A percentile compares a stretch with the other conserved stretches of the same genome.
phyloP scores from a whole-genome alignment of 92 coral and sea anemone genomes.

The Phenganax subtilis region DNA sequence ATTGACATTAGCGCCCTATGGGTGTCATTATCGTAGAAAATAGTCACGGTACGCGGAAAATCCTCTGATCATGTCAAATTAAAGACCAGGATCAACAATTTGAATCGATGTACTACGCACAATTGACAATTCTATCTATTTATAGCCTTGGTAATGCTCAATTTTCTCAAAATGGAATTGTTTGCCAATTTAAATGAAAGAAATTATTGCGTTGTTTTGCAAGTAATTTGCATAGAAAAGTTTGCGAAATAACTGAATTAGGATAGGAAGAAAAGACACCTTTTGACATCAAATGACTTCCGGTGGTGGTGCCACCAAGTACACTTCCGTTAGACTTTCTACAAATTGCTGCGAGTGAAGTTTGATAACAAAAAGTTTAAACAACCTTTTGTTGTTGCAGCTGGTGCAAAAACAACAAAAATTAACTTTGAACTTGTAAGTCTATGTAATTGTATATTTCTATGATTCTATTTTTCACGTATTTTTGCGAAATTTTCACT shows the following conservation, averaged over 20 bases:
- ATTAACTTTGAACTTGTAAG: not conserved
- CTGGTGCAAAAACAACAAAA: constrained; percentile 6
- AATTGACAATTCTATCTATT: too few relatives aligned
- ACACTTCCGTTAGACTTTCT: not conserved
- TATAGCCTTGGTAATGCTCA: too few relatives aligned
- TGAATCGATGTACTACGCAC: too few relatives aligned
- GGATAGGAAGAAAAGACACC: not conserved
- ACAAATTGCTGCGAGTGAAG: not conserved
- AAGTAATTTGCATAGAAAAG: not conserved
- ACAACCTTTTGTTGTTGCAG: not conserved
- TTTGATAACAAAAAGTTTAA: not conserved
- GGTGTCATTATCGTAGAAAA: too few relatives aligned
- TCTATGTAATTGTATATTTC: not conserved
- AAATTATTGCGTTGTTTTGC: not conserved
- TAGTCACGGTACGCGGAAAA: too few relatives aligned
- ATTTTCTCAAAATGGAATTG: too few relatives aligned
- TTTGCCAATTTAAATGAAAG: not conserved
- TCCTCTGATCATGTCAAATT: too few relatives aligned
- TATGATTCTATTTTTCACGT: not conserved
- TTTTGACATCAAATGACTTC: constrained; percentile 7
- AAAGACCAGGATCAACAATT: too few relatives aligned
- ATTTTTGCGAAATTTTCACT: not conserved
- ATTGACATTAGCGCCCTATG: too few relatives aligned
- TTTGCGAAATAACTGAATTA: not conserved
- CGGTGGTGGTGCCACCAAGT: constrained; percentile 45